These are phyloP conservation scores for Caranx melampygus DNA, from an alignment of 2,113 vertebrate genomes.

Conservation along the genomic window DNA sequence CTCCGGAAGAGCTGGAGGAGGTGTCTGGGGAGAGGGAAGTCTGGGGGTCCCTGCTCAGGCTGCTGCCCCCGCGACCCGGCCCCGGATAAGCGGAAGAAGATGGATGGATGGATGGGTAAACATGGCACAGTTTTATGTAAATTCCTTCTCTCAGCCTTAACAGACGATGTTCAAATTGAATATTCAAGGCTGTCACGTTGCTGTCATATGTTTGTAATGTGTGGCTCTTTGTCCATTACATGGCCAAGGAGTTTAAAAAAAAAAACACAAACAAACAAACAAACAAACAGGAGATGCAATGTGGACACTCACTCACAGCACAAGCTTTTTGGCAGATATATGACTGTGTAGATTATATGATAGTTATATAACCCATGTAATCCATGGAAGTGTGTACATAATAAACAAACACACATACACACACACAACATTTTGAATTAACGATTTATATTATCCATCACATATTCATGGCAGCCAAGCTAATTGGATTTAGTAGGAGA, in stretches of 20 bases:
- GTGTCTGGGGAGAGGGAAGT: no score
- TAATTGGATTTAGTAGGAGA: conserved; percentile 27
- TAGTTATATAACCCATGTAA: not conserved
- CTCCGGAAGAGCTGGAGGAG: no score
- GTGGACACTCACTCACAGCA: not conserved
- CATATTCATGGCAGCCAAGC: conserved; percentile 3
- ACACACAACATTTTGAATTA: not conserved
- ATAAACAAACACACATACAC: not conserved
- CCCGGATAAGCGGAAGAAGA: no score
- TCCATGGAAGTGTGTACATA: not conserved
- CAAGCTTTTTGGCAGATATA: not conserved
- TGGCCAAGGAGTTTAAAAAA: not conserved
- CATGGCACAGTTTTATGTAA: no score
- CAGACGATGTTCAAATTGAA: not conserved
- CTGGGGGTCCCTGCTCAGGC: no score
- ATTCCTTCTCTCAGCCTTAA: not conserved
- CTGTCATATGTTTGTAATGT: not conserved
- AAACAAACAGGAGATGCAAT: not conserved
- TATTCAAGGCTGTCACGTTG: not conserved
- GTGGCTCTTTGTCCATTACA: no score
- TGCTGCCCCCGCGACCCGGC: no score
- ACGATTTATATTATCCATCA: conserved; percentile 11
- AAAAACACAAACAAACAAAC: no score
- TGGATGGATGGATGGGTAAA: no score
- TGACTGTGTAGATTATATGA: not conserved